Evolutionary conservation across 2,113 vertebrate species (phyloP), one percentile per base, ranked within the genome.

Genomic region (Poeciliopsis prolifica): DNA sequence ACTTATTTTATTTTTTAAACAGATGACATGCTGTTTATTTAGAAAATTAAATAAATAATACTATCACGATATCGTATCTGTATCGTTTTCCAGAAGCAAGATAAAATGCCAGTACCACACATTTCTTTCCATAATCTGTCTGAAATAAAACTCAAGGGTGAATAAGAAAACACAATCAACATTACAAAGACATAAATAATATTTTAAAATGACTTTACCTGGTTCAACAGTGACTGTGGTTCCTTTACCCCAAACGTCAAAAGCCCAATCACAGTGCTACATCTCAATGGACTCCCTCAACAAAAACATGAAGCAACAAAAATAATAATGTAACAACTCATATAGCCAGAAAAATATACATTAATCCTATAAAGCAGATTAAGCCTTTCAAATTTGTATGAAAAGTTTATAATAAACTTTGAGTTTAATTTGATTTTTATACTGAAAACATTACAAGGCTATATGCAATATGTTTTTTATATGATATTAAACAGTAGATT

Each of bases 361-460:
- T 58, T 24, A 0, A 8, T 58, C 22, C 1, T 6, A 3, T 10
- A n/a, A 58, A 10, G 10, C 1, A 9, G 0, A 0, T 0, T 19
- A 48, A 19, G 44, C 17, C 5, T 48, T 13, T 17, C 4, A 17
- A 4, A 5, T 17, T 5, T 48, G 17, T 19, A 3, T 17, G 14
- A 48, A 48, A 48, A 6, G 14, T 48, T 19, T 48, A 48, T 0
- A 19, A 48, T 48, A 42, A 42, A 48, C 44, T 48, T 19, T 48
- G 4, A 48, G 4, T 48, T 48, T 17, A 48, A 5, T 19, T 48
- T 48, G 40, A 15, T 48, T 19, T 48, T 4, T 48, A 19, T 48
- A 3, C 4, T 17, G 17, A 48, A 19, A 15, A 48, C 5, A 48
- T 17, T 15, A 48, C 2, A 6, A 19, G 4, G 24, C 29, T 15